phyloP scores from a whole-genome alignment of 2,888 invertebrate genomes.

The Halictus quadricinctus region DNA sequence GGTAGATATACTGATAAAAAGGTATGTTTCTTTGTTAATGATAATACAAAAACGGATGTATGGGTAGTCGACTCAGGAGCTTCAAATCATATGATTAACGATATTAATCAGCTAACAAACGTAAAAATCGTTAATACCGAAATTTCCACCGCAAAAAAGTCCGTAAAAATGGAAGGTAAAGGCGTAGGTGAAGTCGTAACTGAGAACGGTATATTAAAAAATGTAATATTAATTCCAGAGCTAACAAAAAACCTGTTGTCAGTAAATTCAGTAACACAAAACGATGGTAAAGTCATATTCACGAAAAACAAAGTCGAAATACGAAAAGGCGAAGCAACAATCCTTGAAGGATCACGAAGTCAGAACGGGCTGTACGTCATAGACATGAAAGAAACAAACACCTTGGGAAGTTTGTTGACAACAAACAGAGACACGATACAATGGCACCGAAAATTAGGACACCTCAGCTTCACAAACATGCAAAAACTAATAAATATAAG shows the following conservation, averaged over 20 bases:
- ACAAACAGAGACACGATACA: too few relatives aligned
- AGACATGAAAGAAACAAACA: not conserved
- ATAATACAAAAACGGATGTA: not conserved
- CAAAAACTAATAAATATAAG: not conserved
- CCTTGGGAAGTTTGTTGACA: too few relatives aligned
- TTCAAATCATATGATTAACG: conserved; percentile 17
- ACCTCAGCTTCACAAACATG: not conserved
- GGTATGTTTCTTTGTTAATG: conserved; percentile 15
- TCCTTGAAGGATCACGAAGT: conserved; percentile 12
- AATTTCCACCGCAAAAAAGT: too few relatives aligned
- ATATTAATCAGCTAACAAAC: not conserved
- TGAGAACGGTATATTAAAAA: too few relatives aligned
- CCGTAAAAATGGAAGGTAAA: conserved; percentile 9
- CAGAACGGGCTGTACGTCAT: conserved; percentile 12
- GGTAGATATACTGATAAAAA: not conserved
- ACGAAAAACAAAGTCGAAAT: conserved; percentile 17
- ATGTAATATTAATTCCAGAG: conserved; percentile 11
- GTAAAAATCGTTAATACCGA: not conserved
- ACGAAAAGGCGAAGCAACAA: not conserved
- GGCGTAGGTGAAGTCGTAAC: too few relatives aligned
- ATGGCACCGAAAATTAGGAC: too few relatives aligned
- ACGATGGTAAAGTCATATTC: conserved; percentile 20
- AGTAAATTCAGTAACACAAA: conserved; percentile 22
- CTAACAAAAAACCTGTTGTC: conserved; percentile 26
- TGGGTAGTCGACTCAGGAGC: conserved; percentile 27